Evolutionary conservation across 1,140 invertebrate genomes (phyloP), one percentile per base, ranked within the genome.

Genomic region (Telenomus remus): DNA sequence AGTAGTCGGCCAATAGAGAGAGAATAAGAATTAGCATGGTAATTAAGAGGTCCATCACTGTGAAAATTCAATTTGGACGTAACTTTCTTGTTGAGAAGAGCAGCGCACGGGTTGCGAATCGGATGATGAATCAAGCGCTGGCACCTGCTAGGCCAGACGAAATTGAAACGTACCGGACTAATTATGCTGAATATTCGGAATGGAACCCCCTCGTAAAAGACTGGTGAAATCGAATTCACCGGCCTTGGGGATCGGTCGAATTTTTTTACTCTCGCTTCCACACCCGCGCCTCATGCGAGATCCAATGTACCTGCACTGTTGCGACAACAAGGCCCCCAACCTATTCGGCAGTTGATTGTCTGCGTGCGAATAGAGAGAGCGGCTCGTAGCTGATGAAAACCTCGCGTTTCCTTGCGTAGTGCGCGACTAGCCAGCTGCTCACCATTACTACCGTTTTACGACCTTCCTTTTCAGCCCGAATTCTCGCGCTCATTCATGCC

Each of bases 11-110:
- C 61, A 80, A 82, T 84, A 82, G 81, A 82, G 71, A 64, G 66
- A 70, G 75, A 63, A 73, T 70, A 73, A 72, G 75, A 76, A 77
- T 77, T 77, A 70, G 82, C 79, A 79, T 85, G 82, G 81, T 79
- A 87, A 87, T 86, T 87, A 86, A 86, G 84, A 85, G 84, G 81
- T 87, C 85, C 79, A 81, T 81, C 80, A 81, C 76, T 74, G 76
- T 82, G 75, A 72, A 80, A 76, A 80, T 79, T 79, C 78, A 78
- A 78, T 78, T 78, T 73, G 48, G 51, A 73, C 55, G 65, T 78
- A 48, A 66, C 69, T 57, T 69, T 77, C 75, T 71, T 64, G 68
- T 60, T 69, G 39, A 51, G 64, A 57, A 57, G 57, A 56, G 43
- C n/a, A n/a, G n/a, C 50, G 61, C 6, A 15, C 53, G 69, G 63